Percentiles rank a stretch among this genome's conserved stretches.
Conservation (phyloP, 2,797 vertebrate genomes). For the Mus spretus region DNA sequence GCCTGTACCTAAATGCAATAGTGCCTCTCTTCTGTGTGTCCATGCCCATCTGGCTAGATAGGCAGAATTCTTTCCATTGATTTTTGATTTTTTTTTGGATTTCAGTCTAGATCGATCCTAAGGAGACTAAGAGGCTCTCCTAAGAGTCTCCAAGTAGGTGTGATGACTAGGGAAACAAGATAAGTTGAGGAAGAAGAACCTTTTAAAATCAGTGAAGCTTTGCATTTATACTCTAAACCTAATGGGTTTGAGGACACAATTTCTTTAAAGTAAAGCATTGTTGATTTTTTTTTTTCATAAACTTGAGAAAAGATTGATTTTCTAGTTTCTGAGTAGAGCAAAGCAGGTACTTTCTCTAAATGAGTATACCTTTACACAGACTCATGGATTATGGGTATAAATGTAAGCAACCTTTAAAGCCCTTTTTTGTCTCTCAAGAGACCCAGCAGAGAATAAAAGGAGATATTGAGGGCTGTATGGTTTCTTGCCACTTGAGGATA, state of each 20-base stretch:
- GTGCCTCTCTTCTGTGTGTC: slow-evolving; percentile 12
- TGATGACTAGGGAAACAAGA: slow-evolving; percentile 1
- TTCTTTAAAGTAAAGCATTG: slow-evolving; percentile 54
- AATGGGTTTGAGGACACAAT: background rate
- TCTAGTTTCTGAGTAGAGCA: slow-evolving; percentile 38
- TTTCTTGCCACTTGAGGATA: background rate
- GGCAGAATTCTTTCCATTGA: background rate
- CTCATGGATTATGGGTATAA: slow-evolving; percentile 36
- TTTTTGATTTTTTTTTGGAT: background rate
- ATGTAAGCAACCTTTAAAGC: slow-evolving; percentile 35
- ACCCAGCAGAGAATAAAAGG: slow-evolving; percentile 10
- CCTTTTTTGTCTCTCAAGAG: slow-evolving; percentile 27
- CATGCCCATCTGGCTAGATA: background rate
- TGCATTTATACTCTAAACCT: slow-evolving; percentile 27
- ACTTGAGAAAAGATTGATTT: slow-evolving; percentile 46
- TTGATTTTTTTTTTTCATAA: slow-evolving; percentile 14
- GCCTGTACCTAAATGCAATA: slow-evolving; percentile 25
- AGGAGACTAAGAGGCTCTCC: background rate
- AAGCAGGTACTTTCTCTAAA: slow-evolving; percentile 10
- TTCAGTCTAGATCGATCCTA: background rate
- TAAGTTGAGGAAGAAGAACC: background rate
- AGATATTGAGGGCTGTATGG: background rate
- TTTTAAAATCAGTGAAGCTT: slow-evolving; percentile 56
- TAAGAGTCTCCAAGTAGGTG: background rate
- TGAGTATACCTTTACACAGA: slow-evolving; percentile 18